Conservation (phyloP, 2,888 invertebrate genomes). For the Megalurothrips usitatus region DNA sequence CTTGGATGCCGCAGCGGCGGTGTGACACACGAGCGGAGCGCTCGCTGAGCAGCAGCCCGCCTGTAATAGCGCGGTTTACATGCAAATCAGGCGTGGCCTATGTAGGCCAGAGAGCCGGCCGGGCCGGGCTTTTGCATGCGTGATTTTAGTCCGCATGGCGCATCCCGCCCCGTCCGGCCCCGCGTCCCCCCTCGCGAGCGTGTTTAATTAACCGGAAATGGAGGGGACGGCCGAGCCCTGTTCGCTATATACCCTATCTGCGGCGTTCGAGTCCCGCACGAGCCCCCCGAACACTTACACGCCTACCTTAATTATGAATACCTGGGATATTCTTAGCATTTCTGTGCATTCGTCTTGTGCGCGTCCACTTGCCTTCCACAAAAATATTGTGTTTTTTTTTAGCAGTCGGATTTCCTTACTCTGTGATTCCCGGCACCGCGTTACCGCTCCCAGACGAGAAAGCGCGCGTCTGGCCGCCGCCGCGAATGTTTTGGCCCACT, state of each 20-base stretch:
- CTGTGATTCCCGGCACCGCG: conserved; percentile 25
- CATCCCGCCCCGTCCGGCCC: not conserved
- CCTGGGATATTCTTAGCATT: no score
- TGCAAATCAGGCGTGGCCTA: conserved; percentile 34
- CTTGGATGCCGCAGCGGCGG: no score
- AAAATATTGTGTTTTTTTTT: no score
- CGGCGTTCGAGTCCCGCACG: not conserved
- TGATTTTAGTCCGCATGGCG: conserved; percentile 9
- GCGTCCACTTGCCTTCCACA: no score
- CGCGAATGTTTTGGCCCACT: not conserved
- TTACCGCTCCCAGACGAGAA: not conserved
- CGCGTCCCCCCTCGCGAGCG: not conserved
- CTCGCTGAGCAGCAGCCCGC: conserved; percentile 28
- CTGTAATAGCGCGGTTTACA: conserved; percentile 35
- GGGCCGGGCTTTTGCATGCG: not conserved
- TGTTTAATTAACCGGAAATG: conserved; percentile 8
- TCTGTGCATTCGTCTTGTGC: not conserved
- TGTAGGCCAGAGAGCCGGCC: conserved; percentile 35
- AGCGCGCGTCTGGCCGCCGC: not conserved
- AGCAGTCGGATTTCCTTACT: no score
- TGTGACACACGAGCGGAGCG: no score
- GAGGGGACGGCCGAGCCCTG: not conserved
- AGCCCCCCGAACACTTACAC: not conserved
- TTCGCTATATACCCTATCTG: not conserved
- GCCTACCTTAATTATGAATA: no score